Base-by-base conservation (phyloP, 1,140 invertebrate genomes). In the Ips typographus region DNA sequence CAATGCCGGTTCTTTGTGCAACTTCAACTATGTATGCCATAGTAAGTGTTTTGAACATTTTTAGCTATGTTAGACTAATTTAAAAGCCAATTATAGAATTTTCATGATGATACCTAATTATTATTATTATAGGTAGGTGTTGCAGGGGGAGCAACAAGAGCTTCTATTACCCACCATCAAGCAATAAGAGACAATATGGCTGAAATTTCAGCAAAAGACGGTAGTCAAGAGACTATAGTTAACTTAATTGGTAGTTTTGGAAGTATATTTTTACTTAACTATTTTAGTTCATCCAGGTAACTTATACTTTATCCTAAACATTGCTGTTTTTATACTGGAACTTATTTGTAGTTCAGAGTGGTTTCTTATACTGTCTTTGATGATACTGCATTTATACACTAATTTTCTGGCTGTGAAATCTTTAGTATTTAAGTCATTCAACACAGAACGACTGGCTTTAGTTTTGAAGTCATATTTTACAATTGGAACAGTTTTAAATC, bases 191-290 rank as follows among this genome's bases (percentile, higher is more conserved):
- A 93, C 69, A 98, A 98, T 82, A 87, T 96, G 80, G 96, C 92
- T 1, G 91, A 98, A 83, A 93, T 98, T 1, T 90, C 94, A 2
- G 95, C 95, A 1, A 98, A 98, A 85, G 97, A 98, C 82, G 92
- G 93, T 4, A 95, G 94, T 72, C 97, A 99, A 84, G 96, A 98
- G 80, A 98, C 95, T 0, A 86, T 94, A 73, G 94, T 98, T 1
- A 98, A 98, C 83, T 82, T 98, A 52, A 78, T 91, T 41, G 94
- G 92, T 6, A 91, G 95, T 3, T 79, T 94, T 61, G 75, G 89
- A 7, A 92, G 92, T 65, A 84, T 98, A 43, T 81, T 90, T 39
- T 79, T 98, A 55, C 83, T 97, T 1, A 88, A 90, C 40, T 72
- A 87, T n/a, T 82, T 94, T 6, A 85, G 84, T 42, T 84, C 85